Evolutionary conservation across 1,140 invertebrate genomes (phyloP).

Genomic region (Berghia stephanieae): DNA sequence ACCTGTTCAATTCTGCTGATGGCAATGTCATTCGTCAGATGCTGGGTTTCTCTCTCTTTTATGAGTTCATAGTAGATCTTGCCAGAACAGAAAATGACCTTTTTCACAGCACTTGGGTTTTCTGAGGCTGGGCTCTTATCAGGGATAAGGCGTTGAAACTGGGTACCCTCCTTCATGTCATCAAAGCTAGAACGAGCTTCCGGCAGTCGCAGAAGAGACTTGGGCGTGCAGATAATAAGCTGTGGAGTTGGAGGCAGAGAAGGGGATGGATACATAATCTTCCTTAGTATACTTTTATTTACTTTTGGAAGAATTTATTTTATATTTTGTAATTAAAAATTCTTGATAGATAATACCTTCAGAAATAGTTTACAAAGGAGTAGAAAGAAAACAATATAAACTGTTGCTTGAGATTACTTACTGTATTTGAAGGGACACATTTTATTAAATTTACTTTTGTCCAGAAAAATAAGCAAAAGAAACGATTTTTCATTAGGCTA

Average conservation of each 20-base stretch:
- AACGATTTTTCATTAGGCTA: too few species aligned
- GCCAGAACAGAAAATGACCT: conserved; percentile 89
- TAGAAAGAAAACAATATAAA: too few species aligned
- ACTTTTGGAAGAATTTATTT: too few species aligned
- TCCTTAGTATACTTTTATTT: too few species aligned
- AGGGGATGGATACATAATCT: neutral
- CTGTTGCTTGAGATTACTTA: too few species aligned
- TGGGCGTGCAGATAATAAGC: conserved; percentile 96
- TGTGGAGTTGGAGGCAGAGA: conserved; percentile 46
- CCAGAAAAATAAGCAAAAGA: too few species aligned
- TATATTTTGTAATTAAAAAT: too few species aligned
- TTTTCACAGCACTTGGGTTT: conserved; percentile 80
- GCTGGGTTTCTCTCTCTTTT: conserved; percentile 82
- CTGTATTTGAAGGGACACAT: too few species aligned
- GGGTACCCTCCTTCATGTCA: conserved; percentile 77
- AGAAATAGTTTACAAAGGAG: too few species aligned
- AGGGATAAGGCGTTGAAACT: conserved; percentile 78
- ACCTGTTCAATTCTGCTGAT: conserved; percentile 91
- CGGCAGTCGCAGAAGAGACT: conserved; percentile 93
- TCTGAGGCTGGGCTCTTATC: conserved; percentile 78
- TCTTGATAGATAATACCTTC: too few species aligned
- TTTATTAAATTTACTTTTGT: too few species aligned
- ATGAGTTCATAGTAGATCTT: conserved; percentile 97
- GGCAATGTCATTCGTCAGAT: conserved; percentile 83
- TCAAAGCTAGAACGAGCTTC: conserved; percentile 94